Conservation (phyloP, 2,113 vertebrate genomes). For the Scatophagus argus region DNA sequence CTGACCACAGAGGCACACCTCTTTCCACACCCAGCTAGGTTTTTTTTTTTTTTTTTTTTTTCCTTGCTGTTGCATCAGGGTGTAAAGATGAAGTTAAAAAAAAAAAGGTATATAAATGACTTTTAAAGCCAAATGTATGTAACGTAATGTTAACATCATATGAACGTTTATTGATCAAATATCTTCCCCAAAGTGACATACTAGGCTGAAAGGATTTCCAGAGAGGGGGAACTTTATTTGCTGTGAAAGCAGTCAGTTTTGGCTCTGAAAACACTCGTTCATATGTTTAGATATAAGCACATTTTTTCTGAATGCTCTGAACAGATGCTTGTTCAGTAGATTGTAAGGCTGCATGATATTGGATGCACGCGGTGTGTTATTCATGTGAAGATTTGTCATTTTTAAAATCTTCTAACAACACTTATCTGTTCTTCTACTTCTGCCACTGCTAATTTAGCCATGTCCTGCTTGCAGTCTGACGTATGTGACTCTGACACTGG, state of each 20-base stretch:
- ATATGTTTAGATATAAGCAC: neutral
- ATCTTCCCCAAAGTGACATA: neutral
- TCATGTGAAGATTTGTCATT: too few relatives aligned
- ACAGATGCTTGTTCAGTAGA: neutral
- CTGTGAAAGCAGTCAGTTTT: neutral
- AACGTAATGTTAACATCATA: neutral
- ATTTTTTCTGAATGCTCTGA: neutral
- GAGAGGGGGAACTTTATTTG: neutral
- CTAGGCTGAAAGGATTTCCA: too few relatives aligned
- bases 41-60: neutral
- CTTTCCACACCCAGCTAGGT: conserved; percentile 1
- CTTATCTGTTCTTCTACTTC: too few relatives aligned
- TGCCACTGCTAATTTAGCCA: too few relatives aligned
- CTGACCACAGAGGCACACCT: neutral
- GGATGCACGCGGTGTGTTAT: too few relatives aligned
- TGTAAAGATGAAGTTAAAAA: neutral
- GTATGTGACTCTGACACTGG: too few relatives aligned
- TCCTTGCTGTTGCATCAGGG: neutral
- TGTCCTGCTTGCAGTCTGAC: too few relatives aligned
- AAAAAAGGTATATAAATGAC: neutral
- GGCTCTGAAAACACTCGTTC: neutral
- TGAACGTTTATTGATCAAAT: neutral
- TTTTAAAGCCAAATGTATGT: neutral
- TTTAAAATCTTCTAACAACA: too few relatives aligned
- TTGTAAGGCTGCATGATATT: too few relatives aligned